Conservation (phyloP, 2,113 vertebrate species). For the Syngnathus typhle region DNA sequence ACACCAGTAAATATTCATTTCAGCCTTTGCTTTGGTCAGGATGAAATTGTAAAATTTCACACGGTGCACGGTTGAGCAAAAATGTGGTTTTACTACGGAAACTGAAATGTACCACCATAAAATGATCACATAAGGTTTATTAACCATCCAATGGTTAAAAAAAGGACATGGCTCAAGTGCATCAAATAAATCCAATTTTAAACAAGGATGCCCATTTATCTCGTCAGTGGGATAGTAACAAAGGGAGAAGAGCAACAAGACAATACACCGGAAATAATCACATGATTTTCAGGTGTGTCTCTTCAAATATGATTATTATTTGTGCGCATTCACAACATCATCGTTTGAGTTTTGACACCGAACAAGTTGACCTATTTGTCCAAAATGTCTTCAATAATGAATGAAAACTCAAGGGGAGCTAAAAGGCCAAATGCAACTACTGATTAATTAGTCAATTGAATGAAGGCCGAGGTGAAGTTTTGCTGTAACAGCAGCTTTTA, state of each 20-base stretch:
- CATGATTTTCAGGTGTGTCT: neutral
- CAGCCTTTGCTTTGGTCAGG: neutral
- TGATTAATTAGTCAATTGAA: neutral
- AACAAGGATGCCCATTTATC: neutral
- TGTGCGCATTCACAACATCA: neutral
- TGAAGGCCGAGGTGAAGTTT: neutral
- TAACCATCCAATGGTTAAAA: neutral
- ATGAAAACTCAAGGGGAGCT: neutral
- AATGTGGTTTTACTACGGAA: neutral
- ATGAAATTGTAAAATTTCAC: neutral
- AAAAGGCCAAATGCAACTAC: neutral
- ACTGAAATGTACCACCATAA: neutral
- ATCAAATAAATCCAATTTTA: neutral
- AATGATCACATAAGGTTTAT: neutral
- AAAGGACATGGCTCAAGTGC: neutral
- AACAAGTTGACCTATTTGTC: neutral
- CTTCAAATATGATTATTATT: no score
- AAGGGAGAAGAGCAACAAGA: neutral
- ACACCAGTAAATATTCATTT: slow-evolving; percentile 2
- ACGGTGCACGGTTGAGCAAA: neutral
- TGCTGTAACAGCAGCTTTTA: neutral
- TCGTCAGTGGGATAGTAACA: neutral
- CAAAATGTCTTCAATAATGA: neutral
- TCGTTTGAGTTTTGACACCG: neutral
- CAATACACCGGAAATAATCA: neutral